These are phyloP conservation scores for Tragelaphus buxtoni DNA, from an alignment of 2,113 vertebrate genomes.

Conservation along the genomic window DNA sequence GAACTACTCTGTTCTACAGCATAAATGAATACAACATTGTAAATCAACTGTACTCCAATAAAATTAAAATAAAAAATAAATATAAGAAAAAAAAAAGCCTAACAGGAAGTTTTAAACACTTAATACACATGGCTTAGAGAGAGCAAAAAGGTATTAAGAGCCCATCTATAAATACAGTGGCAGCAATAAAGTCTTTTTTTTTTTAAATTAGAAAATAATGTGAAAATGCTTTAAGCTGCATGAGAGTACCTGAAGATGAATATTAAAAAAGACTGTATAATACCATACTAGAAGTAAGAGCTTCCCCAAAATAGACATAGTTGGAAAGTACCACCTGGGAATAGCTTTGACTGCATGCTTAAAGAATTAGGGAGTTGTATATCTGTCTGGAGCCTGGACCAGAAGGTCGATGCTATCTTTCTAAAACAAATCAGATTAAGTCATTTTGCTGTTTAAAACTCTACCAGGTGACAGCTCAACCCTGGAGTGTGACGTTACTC, in stretches of 20 bases:
- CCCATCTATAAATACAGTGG: background rate
- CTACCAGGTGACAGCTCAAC: background rate
- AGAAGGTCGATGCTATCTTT: background rate
- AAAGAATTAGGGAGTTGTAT: background rate
- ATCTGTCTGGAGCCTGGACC: background rate
- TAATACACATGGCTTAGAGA: background rate
- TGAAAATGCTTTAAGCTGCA: slow-evolving; percentile 6
- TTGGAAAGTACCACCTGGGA: background rate
- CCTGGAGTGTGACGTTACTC: background rate
- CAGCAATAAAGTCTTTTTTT: background rate
- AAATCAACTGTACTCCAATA: background rate
- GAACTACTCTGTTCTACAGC: background rate
- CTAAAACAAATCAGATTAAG: background rate
- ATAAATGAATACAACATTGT: background rate
- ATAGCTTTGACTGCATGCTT: background rate
- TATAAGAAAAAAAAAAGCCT: slow-evolving; percentile 8
- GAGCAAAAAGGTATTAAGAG: background rate
- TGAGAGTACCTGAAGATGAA: slow-evolving; percentile 22
- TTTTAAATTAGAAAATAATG: background rate
- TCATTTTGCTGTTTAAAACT: slow-evolving; percentile 12
- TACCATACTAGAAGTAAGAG: background rate
- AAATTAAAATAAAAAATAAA: background rate
- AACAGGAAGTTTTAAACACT: slow-evolving; percentile 2
- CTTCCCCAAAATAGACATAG: background rate
- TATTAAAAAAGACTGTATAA: background rate